Percentiles rank a stretch among this genome's conserved stretches.
These are phyloP conservation scores for Gibbula magus DNA, from an alignment of 2,888 invertebrate species.

Conservation along the genomic window DNA sequence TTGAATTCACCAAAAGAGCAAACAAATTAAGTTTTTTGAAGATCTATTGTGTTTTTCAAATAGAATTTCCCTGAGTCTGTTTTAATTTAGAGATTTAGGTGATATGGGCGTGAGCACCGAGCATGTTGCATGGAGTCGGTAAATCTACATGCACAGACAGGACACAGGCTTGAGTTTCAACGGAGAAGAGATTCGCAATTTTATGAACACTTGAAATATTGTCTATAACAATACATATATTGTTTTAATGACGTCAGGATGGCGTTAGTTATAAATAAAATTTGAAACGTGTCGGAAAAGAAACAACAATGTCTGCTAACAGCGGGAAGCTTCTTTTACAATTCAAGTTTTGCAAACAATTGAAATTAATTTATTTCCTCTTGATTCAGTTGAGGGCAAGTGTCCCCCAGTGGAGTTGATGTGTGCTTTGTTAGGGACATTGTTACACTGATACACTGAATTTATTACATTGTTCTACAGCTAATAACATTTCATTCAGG, in stretches of 20 bases:
- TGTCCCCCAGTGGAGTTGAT: no score
- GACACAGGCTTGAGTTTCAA: not conserved
- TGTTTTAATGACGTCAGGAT: not conserved
- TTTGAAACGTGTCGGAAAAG: no score
- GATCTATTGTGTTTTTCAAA: conserved; percentile 15
- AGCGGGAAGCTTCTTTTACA: no score
- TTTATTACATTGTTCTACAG: no score
- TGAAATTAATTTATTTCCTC: no score
- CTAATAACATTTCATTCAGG: no score
- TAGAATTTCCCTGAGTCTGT: not conserved
- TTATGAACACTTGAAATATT: conserved; percentile 5
- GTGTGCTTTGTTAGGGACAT: no score
- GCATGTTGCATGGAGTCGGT: not conserved
- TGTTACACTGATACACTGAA: no score
- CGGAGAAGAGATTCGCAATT: not conserved
- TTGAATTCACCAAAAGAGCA: conserved; percentile 14
- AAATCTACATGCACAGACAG: conserved; percentile 9
- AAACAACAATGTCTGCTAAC: no score
- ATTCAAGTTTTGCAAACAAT: no score
- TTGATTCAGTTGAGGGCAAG: no score
- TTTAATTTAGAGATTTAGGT: conserved; percentile 4
- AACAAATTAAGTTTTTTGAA: conserved; percentile 12
- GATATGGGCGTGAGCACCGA: not conserved
- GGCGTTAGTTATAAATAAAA: not conserved
- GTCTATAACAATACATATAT: conserved; percentile 5